Conservation (phyloP, 1,140 invertebrate species). For the Saccostrea glomerata region DNA sequence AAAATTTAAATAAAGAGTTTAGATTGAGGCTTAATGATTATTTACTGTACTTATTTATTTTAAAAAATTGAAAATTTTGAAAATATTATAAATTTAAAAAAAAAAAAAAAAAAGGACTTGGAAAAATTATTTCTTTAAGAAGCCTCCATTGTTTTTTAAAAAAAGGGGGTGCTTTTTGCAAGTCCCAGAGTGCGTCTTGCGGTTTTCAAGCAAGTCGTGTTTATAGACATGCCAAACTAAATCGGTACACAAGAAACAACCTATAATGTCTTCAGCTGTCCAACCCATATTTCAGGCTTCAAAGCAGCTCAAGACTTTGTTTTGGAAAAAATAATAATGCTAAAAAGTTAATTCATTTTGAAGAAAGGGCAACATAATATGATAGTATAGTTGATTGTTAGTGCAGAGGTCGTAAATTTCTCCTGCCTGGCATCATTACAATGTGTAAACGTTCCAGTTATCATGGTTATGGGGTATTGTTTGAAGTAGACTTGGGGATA, state of each 20-base stretch:
- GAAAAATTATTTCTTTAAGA: background rate
- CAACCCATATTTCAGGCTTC: slow-evolving; percentile 31
- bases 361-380: slow-evolving; percentile 23
- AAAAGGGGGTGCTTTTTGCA: background rate
- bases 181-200: background rate
- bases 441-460: slow-evolving; percentile 32
- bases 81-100: background rate
- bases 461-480: slow-evolving; percentile 37
- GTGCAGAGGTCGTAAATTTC: slow-evolving; percentile 22
- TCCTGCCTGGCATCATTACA: slow-evolving; percentile 34
- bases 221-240: slow-evolving; percentile 15
- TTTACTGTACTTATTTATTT: background rate
- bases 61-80: background rate
- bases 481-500: slow-evolving; percentile 29
- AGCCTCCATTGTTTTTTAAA: background rate
- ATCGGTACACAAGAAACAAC: background rate
- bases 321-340: slow-evolving; percentile 27
- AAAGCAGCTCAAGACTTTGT: slow-evolving; percentile 31
- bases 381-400: slow-evolving; percentile 28
- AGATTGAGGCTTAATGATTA: too few relatives aligned
- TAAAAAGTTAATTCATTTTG: slow-evolving; percentile 5
- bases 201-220: background rate
- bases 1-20: background rate
- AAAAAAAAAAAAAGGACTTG: background rate
- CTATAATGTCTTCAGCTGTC: slow-evolving; percentile 35